Conservation (phyloP, 2,888 invertebrate genomes). For the Ophion slaviceki region DNA sequence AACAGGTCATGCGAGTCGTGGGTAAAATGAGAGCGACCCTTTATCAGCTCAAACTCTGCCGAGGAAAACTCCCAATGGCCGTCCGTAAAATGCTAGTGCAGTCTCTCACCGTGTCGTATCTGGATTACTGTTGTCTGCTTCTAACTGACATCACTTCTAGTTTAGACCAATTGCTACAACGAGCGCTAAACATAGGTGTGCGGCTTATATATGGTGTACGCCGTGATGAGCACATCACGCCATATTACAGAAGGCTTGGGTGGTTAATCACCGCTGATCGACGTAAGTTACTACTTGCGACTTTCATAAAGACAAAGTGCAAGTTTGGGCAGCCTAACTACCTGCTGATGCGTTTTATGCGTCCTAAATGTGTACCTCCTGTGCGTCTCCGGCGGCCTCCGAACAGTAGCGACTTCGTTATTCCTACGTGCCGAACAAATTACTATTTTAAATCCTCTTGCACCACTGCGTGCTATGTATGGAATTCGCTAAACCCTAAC, state of each 20-base stretch:
- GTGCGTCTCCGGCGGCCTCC: no score
- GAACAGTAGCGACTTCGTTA: no score
- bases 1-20: constrained; percentile 1
- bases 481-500: no score
- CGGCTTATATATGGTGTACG: constrained; percentile 33
- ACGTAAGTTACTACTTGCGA: not conserved
- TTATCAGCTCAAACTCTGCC: constrained; percentile 16
- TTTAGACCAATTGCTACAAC: constrained; percentile 19
- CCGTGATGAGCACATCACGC: constrained; percentile 30
- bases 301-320: no score
- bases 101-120: constrained; percentile 13
- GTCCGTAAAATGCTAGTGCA: constrained; percentile 24
- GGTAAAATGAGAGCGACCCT: constrained; percentile 3
- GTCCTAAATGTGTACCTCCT: no score
- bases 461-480: no score
- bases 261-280: constrained; percentile 47
- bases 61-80: not conserved
- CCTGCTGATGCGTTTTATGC: no score
- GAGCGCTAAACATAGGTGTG: constrained; percentile 18
- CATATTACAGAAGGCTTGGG: constrained; percentile 4
- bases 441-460: no score
- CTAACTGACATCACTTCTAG: constrained; percentile 21
- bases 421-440: no score
- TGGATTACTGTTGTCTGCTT: constrained; percentile 40
- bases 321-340: no score